Percentiles rank a stretch among this genome's conserved stretches.
Conservation (phyloP, 2,888 invertebrate genomes). For the Lepidocyrtinus sp. region DNA sequence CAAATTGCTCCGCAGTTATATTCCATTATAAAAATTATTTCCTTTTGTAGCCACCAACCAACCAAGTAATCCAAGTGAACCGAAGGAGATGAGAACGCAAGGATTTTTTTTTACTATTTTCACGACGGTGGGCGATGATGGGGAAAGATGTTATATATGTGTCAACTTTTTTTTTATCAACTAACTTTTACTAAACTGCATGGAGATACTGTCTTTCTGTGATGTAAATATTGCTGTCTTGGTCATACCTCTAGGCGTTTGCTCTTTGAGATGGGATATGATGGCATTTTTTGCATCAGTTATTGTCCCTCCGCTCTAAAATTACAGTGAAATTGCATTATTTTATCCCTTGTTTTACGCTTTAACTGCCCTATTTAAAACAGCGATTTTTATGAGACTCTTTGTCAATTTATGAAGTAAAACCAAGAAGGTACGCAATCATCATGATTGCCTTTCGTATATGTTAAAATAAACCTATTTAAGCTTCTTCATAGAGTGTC, state of each 20-base stretch:
- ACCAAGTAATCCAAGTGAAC: not conserved
- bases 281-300: slow-evolving; percentile 10
- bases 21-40: slow-evolving; percentile 69
- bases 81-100: not conserved
- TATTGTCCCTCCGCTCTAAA: not conserved
- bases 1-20: slow-evolving; percentile 68
- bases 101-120: slow-evolving; percentile 16
- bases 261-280: not conserved
- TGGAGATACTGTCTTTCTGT: slow-evolving; percentile 8
- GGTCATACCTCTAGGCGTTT: not conserved
- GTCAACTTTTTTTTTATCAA: slow-evolving; percentile 9
- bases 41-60: slow-evolving; percentile 33
- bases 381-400: no score
- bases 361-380: no score
- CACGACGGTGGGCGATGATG: not conserved
- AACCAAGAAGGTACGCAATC: no score
- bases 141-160: slow-evolving; percentile 4
- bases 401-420: no score
- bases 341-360: no score
- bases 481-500: no score
- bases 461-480: no score
- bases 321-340: not conserved
- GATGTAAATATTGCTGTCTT: slow-evolving; percentile 8
- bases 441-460: no score
- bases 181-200: not conserved